Evolutionary conservation across 1,140 invertebrate species (phyloP), one percentile per base, ranked within the genome.

Genomic region (Chlorops oryzae): DNA sequence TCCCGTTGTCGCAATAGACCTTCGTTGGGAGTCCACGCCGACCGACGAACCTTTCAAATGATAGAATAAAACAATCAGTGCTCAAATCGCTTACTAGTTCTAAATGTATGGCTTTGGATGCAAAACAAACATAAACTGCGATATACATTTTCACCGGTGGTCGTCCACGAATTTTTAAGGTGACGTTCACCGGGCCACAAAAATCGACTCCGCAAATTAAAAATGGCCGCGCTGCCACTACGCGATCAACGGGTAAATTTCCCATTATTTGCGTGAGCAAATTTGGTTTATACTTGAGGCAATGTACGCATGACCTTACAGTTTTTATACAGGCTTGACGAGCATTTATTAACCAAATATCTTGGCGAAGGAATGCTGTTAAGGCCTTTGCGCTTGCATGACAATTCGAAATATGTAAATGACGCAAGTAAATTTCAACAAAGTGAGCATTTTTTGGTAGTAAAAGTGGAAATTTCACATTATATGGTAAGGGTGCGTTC

Each of bases 1-100:
- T 49, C 59, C 59, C 12, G 59, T 39, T 43, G 61, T 63, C 13
- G 13, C 41, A 45, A n/a, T 50, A 43, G 6, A 56, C 44, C 22
- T 37, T 27, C 5, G 13, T 13, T 12, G 34, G 38, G 2, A 35
- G 5, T 24, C 65, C 65, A 21, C 66, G 38, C 43, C 71, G 35
- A 0, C 60, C 56, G 3, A 59, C 53, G 47, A 75, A 73, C 21
- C 69, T 35, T 46, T 56, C 55, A 13, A 73, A 54, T 6, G 57
- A 58, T 5, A 55, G 25, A 15, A 74, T 27, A 50, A 70, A 74
- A 7, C 32, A 51, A 32, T 64, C 53, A 21, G 70, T 55, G 4
- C 48, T 54, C 13, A 75, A 47, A 39, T 62, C 58, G 3, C 39
- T 47, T 15, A 70, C 61, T 3, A 66, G 40, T 50, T 74, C 67